phyloP scores from a whole-genome alignment of 1,140 invertebrate genomes.

The Cyclargus thomasi region DNA sequence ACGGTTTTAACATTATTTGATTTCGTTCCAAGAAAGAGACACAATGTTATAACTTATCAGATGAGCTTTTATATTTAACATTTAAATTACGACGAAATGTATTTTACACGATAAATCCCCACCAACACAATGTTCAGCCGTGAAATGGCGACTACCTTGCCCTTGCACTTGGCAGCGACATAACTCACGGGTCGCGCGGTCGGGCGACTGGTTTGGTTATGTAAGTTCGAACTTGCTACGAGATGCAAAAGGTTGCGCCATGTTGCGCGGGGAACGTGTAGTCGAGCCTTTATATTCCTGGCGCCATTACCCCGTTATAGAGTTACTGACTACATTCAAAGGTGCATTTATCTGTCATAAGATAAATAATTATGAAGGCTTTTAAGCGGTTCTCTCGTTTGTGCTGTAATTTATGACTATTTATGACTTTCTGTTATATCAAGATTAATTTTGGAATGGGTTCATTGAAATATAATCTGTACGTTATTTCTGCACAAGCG shows the following conservation, averaged over 20 bases:
- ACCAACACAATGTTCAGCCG: conserved; percentile 18
- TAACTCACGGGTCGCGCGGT: conserved; percentile 30
- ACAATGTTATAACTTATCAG: no score
- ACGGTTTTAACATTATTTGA: no score
- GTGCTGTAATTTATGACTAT: background rate
- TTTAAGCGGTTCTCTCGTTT: background rate
- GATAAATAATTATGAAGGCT: background rate
- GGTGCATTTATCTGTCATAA: background rate
- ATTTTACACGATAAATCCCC: no score
- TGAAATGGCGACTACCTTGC: conserved; percentile 39
- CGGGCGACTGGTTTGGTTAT: conserved; percentile 59
- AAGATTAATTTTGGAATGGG: no score
- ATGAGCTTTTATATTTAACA: no score
- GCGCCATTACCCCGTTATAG: conserved; percentile 15
- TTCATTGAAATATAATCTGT: no score
- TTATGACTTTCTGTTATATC: background rate
- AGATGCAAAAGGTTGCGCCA: background rate
- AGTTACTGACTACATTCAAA: background rate
- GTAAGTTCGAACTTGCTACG: conserved; percentile 25
- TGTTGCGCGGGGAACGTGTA: no score
- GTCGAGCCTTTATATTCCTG: background rate
- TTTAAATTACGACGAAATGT: no score
- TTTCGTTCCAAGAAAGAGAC: no score
- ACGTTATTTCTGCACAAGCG: no score
- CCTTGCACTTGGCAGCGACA: conserved; percentile 37